These are phyloP conservation scores for Catalaphyllia jardinei DNA, from an alignment of 64 coral and sea anemone species.

Conservation along the genomic window DNA sequence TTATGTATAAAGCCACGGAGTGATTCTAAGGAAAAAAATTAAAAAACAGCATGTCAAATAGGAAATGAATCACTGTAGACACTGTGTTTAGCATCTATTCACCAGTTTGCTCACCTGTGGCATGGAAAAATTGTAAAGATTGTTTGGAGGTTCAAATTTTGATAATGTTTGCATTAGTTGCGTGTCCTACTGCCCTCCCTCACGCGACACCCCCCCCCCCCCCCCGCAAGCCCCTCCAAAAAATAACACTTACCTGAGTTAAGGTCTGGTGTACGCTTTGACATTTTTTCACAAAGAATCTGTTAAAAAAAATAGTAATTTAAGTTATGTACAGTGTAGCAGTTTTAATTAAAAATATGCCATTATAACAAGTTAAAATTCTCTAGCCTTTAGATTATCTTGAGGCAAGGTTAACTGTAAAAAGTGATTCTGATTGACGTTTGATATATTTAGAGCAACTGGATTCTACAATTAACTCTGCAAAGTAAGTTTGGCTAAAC, in stretches of 20 bases:
- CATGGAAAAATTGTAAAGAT: conserved; percentile 2
- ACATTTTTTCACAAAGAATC: conserved; percentile 27
- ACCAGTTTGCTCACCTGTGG: conserved; percentile 5
- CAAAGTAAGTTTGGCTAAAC: too few species aligned
- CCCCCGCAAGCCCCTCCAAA: not conserved
- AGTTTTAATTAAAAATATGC: conserved; percentile 26
- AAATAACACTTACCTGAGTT: conserved; percentile 22
- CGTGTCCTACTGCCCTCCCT: not conserved
- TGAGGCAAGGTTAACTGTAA: too few species aligned
- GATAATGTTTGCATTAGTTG: too few species aligned
- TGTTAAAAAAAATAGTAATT: not conserved
- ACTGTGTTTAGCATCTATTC: conserved; percentile 25
- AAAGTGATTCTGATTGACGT: too few species aligned
- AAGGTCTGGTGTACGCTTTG: conserved; percentile 19
- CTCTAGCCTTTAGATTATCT: too few species aligned
- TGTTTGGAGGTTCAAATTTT: not conserved
- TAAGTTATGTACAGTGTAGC: conserved; percentile 11
- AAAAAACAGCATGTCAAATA: not conserved
- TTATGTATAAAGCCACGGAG: conserved; percentile 42
- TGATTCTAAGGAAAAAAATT: conserved; percentile 23
- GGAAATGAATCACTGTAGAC: not conserved
- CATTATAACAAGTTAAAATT: not conserved
- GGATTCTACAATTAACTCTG: too few species aligned
- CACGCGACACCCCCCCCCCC: not conserved
- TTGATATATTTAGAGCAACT: too few species aligned